Evolutionary conservation across 2,113 vertebrate species (phyloP), one percentile per base, ranked within the genome.

Genomic region (Rhipidura dahli): DNA sequence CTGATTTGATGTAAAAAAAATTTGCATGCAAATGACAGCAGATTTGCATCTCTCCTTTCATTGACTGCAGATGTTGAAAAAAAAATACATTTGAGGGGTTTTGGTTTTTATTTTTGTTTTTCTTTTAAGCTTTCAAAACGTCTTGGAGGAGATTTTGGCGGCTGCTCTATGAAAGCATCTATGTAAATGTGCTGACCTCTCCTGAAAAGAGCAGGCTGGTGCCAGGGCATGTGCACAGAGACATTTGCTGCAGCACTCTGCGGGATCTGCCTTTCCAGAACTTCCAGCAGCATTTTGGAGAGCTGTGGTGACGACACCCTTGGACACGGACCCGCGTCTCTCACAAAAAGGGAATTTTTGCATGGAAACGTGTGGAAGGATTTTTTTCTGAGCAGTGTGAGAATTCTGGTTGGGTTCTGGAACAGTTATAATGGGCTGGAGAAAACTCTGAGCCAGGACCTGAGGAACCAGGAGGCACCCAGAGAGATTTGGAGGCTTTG

Each of bases 1-100:
- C 93, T 94, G 95, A 96, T 97, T 94, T 96, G 84, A 95, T 96
- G 94, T 96, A 91, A 94, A 96, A 96, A 96, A 96, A 94, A 96
- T 96, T 96, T 97, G 96, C 95, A 96, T 96, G 92, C 90, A 90
- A 96, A 97, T 95, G 92, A 80, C 71, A 88, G 90, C 85, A 93
- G 83, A 97, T 96, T 96, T 97, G 94, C 95, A 96, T 96, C 83
- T 95, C 79, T 88, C 90, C 94, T 97, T 96, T 97, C 95, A 96
- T 83, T 94, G 87, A 97, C 82, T 95, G 93, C 95, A 96, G 96
- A 97, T 97, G 95, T 96, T 95, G 79, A 90, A 93, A 96, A 93
- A 85, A 95, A 91, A 53, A 44, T 5, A 57, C 59, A 77, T 88
- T 86, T 61, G 54, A 69, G 70, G 47, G 35, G 3, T 35, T 13